Evolutionary conservation across 2,888 invertebrate species (phyloP).

Genomic region (Andrena flavipes): DNA sequence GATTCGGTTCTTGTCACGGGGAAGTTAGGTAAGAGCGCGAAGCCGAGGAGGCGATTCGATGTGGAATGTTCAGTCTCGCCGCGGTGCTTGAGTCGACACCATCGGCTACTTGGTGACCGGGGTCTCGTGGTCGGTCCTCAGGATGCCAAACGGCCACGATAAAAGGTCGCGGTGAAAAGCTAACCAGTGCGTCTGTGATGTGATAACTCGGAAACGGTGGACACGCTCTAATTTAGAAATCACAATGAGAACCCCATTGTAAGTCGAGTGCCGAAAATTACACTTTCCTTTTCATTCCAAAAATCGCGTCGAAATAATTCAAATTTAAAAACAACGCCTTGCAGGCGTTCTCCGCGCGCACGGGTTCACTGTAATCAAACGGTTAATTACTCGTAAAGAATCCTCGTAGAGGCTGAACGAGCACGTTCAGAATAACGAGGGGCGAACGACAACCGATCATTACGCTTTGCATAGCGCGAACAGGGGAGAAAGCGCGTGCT

Average conservation of each 20-base stretch:
- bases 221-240: not conserved
- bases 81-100: constrained; percentile 46
- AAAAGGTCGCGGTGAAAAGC: constrained; percentile 32
- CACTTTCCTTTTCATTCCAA: not conserved
- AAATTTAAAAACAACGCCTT: too few relatives aligned
- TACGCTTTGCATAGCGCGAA: constrained; percentile 47
- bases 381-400: not conserved
- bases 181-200: constrained; percentile 43
- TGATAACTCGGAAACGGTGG: constrained; percentile 8
- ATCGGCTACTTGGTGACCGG: constrained; percentile 12
- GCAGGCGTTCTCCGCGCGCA: too few relatives aligned
- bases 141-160: constrained; percentile 26
- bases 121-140: constrained; percentile 11
- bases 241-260: constrained; percentile 36
- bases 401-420: not conserved
- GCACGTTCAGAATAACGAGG: not conserved
- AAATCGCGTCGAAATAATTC: not conserved
- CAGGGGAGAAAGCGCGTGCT: constrained; percentile 58
- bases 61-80: constrained; percentile 51
- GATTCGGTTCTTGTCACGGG: constrained; percentile 42
- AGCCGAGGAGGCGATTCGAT: constrained; percentile 34
- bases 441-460: constrained; percentile 36
- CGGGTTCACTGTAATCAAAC: not conserved
- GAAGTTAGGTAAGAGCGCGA: constrained; percentile 65
- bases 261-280: constrained; percentile 16